phyloP scores from a whole-genome alignment of 2,113 vertebrate genomes.

The Tapirus terrestris region DNA sequence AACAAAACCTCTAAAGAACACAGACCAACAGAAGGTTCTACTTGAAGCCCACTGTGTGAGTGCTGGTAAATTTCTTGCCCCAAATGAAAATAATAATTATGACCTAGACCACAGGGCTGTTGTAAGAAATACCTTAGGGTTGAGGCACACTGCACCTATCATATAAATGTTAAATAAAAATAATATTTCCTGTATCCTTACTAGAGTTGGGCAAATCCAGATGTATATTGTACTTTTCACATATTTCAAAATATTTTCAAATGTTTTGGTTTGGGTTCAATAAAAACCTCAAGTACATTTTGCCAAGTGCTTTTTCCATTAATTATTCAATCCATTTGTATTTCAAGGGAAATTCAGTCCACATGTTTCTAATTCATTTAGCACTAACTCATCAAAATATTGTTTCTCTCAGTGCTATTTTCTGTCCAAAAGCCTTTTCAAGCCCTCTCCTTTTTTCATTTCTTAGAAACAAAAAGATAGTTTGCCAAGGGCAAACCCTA shows the following conservation, averaged over 20 bases:
- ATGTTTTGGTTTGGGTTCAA: slow-evolving; percentile 83
- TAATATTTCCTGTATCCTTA: slow-evolving; percentile 77
- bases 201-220: slow-evolving; percentile 76
- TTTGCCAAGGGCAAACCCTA: slow-evolving; percentile 40
- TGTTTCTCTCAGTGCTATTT: slow-evolving; percentile 77
- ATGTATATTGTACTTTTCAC: slow-evolving; percentile 82
- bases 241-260: slow-evolving; percentile 84
- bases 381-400: slow-evolving; percentile 84
- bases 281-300: slow-evolving; percentile 81
- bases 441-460: slow-evolving; percentile 46
- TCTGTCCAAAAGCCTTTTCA: slow-evolving; percentile 70
- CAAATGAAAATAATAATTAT: slow-evolving; percentile 73
- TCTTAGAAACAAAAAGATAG: slow-evolving; percentile 69
- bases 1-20: not conserved
- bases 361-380: slow-evolving; percentile 84
- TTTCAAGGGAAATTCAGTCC: slow-evolving; percentile 82
- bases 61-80: slow-evolving; percentile 54
- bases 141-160: slow-evolving; percentile 73
- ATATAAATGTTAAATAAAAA: slow-evolving; percentile 81
- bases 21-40: not conserved
- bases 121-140: slow-evolving; percentile 75
- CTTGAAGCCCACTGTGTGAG: not conserved
- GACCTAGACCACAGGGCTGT: slow-evolving; percentile 65
- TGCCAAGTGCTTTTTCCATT: slow-evolving; percentile 83
- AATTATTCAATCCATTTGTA: slow-evolving; percentile 84